Base-by-base conservation (phyloP, 1,140 invertebrate genomes). In the Macrostomum lignano region DNA sequence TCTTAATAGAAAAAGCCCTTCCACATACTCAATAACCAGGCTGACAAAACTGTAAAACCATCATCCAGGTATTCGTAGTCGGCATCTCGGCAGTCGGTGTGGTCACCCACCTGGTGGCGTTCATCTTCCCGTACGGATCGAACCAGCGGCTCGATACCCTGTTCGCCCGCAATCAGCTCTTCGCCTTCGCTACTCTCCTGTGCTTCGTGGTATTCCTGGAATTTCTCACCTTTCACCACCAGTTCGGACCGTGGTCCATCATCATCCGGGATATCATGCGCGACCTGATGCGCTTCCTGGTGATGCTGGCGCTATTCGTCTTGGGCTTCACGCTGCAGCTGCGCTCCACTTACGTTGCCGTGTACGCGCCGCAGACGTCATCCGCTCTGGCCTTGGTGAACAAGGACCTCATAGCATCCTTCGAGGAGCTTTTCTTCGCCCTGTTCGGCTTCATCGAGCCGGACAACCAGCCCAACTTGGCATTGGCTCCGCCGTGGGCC, bases 281-380 rank as follows among this genome's bases (percentile, higher is more conserved):
- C 35, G 67, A 94, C 58, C 62, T 94, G 40, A 76, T 77, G 4
- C 64, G 84, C 40, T 96, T 98, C 59, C 63, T 96, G 34, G 84
- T 86, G 15, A 86, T 98, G 6, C 60, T 96, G 45, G 71, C 75
- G 10, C 88, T 96, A 53, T 98, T 96, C 58, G 76, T 96, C 73
- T 86, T 50, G 88, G 88, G 29, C 96, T 98, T 52, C 91, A 86
- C 1, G 77, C 96, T 68, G 73, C 96, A 28, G 75, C n/a, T n/a
- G n/a, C n/a, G n/a, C n/a, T n/a, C n/a, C n/a, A n/a, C n/a, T n/a
- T n/a, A n/a, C n/a, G n/a, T n/a, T n/a, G n/a, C n/a, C n/a, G n/a
- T n/a, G n/a, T n/a, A n/a, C n/a, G n/a, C n/a, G n/a, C n/a, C n/a
- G n/a, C n/a, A n/a, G n/a, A n/a, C n/a, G n/a, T n/a, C n/a, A n/a